phyloP scores from a whole-genome alignment of 1,140 invertebrate species.

The Sycobia sp. region DNA sequence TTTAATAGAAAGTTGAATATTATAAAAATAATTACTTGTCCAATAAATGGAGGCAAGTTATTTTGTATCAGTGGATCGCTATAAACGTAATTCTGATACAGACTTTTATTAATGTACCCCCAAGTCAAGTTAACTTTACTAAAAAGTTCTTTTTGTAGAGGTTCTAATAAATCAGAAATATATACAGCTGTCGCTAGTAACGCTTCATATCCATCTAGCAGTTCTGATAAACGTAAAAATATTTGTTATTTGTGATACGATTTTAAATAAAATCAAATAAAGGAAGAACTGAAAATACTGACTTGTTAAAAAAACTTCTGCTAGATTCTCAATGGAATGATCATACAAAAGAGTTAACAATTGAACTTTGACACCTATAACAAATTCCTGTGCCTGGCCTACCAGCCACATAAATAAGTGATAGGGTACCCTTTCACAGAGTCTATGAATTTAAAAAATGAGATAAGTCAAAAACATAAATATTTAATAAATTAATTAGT shows the following conservation, averaged over 20 bases:
- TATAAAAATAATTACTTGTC: slow-evolving; percentile 54
- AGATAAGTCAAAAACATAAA: no score
- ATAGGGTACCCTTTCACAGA: slow-evolving; percentile 67
- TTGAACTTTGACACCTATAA: slow-evolving; percentile 68
- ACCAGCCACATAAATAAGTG: slow-evolving; percentile 68
- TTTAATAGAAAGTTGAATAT: not conserved
- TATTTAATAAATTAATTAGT: no score
- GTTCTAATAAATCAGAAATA: slow-evolving; percentile 64
- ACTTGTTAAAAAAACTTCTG: slow-evolving; percentile 63
- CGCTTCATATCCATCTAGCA: slow-evolving; percentile 68
- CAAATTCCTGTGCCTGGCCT: slow-evolving; percentile 68
- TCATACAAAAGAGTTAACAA: slow-evolving; percentile 63
- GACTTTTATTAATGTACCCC: slow-evolving; percentile 69
- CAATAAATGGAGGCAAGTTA: slow-evolving; percentile 63
- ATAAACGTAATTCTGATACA: slow-evolving; percentile 70
- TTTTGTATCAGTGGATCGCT: slow-evolving; percentile 68
- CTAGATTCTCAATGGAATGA: slow-evolving; percentile 61
- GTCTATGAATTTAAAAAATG: slow-evolving; percentile 57
- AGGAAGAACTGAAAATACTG: slow-evolving; percentile 42
- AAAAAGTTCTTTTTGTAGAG: slow-evolving; percentile 65
- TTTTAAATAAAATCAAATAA: slow-evolving; percentile 6
- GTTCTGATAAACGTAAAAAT: slow-evolving; percentile 45
- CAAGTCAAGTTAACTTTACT: slow-evolving; percentile 68
- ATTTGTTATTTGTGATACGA: slow-evolving; percentile 1
- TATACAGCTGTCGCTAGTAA: slow-evolving; percentile 65